phyloP scores from a whole-genome alignment of 2,113 vertebrate genomes.

The Saccopteryx bilineata region DNA sequence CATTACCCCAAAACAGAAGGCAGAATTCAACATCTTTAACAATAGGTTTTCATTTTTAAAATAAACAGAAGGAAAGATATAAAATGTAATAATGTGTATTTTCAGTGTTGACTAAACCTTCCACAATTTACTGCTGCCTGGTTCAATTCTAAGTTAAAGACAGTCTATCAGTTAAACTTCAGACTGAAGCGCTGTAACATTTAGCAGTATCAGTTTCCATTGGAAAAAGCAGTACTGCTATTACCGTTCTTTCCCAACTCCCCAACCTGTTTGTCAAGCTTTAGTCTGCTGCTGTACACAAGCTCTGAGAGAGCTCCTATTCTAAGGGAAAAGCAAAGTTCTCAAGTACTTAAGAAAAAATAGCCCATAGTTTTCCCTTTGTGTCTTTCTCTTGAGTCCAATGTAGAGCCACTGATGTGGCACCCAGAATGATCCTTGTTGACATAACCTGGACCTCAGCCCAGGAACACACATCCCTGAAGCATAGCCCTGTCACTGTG shows the following conservation, averaged over 20 bases:
- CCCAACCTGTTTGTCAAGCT: slow-evolving; percentile 64
- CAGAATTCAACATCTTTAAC: not conserved
- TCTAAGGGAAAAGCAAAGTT: slow-evolving; percentile 35
- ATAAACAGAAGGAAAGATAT: not conserved
- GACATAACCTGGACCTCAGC: slow-evolving; percentile 66
- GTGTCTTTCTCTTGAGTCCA: slow-evolving; percentile 42
- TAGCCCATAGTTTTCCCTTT: slow-evolving; percentile 32
- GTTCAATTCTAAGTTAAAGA: slow-evolving; percentile 39
- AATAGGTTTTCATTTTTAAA: not conserved
- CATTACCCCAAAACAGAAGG: not conserved
- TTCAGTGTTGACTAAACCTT: slow-evolving; percentile 41
- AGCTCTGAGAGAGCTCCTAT: slow-evolving; percentile 54
- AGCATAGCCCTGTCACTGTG: slow-evolving; percentile 69
- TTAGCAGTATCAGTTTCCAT: slow-evolving; percentile 47
- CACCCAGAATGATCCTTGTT: slow-evolving; percentile 76
- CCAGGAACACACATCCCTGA: not conserved
- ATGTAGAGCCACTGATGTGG: slow-evolving; percentile 63
- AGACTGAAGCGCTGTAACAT: not conserved
- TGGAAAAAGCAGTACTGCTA: slow-evolving; percentile 18
- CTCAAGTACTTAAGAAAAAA: slow-evolving; percentile 70
- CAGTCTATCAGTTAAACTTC: slow-evolving; percentile 29
- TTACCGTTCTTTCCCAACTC: slow-evolving; percentile 45
- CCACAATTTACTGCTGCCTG: not conserved
- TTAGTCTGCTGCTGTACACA: not conserved
- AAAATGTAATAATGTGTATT: not conserved